Conservation (phyloP, 64 coral and sea anemone genomes). For the Actinia equina region DNA sequence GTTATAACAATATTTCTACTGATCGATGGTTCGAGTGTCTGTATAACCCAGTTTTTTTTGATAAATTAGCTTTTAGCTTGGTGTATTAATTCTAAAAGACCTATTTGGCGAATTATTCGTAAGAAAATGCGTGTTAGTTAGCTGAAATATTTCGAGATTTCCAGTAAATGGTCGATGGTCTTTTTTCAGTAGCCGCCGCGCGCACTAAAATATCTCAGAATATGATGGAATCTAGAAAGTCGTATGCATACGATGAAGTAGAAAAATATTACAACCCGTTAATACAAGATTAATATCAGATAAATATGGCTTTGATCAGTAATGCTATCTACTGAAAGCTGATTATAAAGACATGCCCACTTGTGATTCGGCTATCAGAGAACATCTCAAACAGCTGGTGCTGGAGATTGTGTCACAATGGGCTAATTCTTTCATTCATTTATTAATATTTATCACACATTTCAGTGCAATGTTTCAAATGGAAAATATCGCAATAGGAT, state of each 20-base stretch:
- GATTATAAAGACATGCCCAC: background rate
- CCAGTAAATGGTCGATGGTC: background rate
- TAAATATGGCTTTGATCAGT: background rate
- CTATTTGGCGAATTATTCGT: background rate
- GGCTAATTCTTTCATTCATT: background rate
- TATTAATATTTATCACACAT: background rate
- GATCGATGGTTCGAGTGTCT: background rate
- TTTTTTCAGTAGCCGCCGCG: background rate
- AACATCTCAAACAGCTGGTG: background rate
- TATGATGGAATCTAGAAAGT: background rate
- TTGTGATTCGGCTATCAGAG: background rate
- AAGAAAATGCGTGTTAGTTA: background rate
- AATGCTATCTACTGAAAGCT: background rate
- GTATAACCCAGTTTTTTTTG: background rate
- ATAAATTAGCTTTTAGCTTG: background rate
- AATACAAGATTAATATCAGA: background rate
- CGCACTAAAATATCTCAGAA: background rate
- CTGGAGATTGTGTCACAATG: conserved; percentile 1
- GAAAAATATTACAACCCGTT: background rate
- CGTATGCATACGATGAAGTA: background rate
- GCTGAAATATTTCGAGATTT: background rate
- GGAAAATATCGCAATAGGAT: background rate
- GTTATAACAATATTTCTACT: background rate
- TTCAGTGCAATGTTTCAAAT: background rate
- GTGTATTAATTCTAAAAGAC: background rate